A percentile compares a stretch with the other conserved stretches of the same genome.
These are phyloP conservation scores for Macaca mulatta DNA, from an alignment of 2,113 vertebrate genomes.

Conservation along the genomic window DNA sequence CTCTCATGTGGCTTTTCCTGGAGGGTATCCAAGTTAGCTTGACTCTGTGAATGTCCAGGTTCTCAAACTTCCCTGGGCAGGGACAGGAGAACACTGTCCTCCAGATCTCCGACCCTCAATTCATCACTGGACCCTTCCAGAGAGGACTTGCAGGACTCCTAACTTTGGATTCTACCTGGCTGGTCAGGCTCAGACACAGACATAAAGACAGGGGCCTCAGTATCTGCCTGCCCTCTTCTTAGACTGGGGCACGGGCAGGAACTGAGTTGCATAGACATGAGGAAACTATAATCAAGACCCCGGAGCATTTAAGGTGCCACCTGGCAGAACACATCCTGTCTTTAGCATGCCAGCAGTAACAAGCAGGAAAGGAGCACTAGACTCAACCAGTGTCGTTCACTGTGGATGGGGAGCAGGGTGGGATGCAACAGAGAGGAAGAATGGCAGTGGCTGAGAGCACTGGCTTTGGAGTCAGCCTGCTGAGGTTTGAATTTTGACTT, in stretches of 20 bases:
- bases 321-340: neutral
- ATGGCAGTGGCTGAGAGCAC: neutral
- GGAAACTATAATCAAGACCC: neutral
- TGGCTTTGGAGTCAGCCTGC: neutral
- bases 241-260: neutral
- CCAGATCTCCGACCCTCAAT: neutral
- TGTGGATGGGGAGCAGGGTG: neutral
- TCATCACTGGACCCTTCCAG: neutral
- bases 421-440: neutral
- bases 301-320: neutral
- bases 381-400: neutral
- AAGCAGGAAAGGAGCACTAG: neutral
- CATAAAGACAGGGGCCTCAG: neutral
- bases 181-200: rapidly evolving
- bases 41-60: neutral
- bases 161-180: neutral
- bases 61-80: neutral
- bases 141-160: neutral
- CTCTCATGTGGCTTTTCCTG: neutral
- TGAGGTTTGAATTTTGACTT: neutral
- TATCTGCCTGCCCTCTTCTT: neutral
- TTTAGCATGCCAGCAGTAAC: neutral
- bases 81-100: neutral
- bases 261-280: neutral
- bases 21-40: neutral